Percentiles rank a stretch among this genome's conserved stretches.
phyloP scores from a whole-genome alignment of 1,140 invertebrate species.

The Meloidogyne exigua region DNA sequence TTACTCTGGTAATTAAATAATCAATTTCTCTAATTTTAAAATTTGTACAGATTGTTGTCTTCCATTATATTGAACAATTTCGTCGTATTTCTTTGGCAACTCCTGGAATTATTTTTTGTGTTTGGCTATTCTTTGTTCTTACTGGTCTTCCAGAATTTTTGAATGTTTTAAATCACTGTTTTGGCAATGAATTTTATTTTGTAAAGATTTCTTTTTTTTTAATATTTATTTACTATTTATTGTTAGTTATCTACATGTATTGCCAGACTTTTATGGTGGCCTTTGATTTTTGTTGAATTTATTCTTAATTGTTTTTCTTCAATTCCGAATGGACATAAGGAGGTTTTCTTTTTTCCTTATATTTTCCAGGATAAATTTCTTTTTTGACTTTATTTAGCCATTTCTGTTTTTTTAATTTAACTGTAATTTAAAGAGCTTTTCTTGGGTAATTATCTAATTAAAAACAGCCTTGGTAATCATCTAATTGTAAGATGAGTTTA shows the following conservation, averaged over 20 bases:
- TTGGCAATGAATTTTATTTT: slow-evolving; percentile 7
- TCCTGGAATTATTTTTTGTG: slow-evolving; percentile 39
- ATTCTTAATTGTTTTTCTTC: slow-evolving; percentile 38
- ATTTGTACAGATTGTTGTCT: slow-evolving; percentile 36
- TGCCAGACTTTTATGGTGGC: slow-evolving; percentile 42
- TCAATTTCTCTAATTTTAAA: background rate
- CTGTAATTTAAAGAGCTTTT: too few relatives aligned
- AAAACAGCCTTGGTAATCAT: too few relatives aligned
- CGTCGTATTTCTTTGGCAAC: slow-evolving; percentile 31
- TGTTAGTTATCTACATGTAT: slow-evolving; percentile 19
- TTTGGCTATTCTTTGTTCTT: slow-evolving; percentile 45
- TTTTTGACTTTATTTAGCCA: too few relatives aligned
- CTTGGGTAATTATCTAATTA: too few relatives aligned
- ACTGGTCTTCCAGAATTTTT: slow-evolving; percentile 42
- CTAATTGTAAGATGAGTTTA: too few relatives aligned
- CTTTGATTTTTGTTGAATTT: slow-evolving; percentile 34
- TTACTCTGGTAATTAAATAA: slow-evolving; percentile 38
- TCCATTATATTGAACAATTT: slow-evolving; percentile 28
- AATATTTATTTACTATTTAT: slow-evolving; percentile 18
- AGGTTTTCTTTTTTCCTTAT: background rate
- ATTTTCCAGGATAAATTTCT: slow-evolving; percentile 12
- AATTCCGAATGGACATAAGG: background rate
- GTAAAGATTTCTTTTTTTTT: background rate
- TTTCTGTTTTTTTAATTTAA: too few relatives aligned
- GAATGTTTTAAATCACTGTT: slow-evolving; percentile 34